phyloP scores from a whole-genome alignment of 2,113 vertebrate species.

The Plotosus lineatus region DNA sequence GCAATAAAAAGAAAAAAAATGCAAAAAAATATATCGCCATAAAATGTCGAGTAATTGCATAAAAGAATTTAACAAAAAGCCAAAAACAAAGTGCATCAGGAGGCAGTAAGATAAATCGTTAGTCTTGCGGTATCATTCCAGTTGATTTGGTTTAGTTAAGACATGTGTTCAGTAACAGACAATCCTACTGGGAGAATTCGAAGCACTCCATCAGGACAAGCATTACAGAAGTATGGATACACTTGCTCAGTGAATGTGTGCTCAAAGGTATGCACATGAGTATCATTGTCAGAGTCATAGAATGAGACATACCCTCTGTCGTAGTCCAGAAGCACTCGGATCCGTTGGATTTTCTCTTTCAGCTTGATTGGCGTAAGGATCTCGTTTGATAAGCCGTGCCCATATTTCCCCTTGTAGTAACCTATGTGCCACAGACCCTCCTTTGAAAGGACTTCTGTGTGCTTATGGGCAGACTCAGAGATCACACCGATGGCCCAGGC shows the following conservation, averaged over 20 bases:
- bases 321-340: conserved; percentile 47
- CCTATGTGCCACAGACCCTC: conserved; percentile 41
- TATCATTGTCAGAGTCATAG: background rate
- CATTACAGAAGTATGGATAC: conserved; percentile 51
- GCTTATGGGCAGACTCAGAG: conserved; percentile 29
- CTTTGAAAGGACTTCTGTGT: conserved; percentile 4
- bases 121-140: background rate
- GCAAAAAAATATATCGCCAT: background rate
- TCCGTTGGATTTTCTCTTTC: conserved; percentile 30
- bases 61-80: background rate
- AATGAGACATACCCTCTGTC: conserved; percentile 25
- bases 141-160: background rate
- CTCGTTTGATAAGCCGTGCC: conserved; percentile 27
- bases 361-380: conserved; percentile 20
- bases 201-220: conserved; percentile 35
- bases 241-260: conserved; percentile 45
- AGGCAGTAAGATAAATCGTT: background rate
- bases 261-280: conserved; percentile 38
- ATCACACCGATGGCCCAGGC: conserved; percentile 52
- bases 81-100: background rate
- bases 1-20: background rate
- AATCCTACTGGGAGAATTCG: conserved; percentile 11
- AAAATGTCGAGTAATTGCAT: background rate
- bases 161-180: background rate
- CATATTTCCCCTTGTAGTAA: conserved; percentile 36